Conservation (phyloP, 2,888 invertebrate genomes). For the Galeruca laticollis region DNA sequence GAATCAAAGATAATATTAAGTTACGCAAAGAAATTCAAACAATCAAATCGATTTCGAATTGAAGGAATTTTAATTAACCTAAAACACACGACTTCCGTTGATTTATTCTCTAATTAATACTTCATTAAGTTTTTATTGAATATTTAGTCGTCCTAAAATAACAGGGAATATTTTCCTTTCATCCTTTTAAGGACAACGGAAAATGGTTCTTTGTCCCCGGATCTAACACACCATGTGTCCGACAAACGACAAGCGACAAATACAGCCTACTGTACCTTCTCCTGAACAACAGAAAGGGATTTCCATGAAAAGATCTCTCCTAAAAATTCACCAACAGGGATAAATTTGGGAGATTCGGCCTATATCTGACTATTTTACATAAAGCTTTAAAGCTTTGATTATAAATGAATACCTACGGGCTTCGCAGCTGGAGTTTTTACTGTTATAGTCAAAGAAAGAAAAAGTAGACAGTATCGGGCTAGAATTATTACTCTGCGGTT, state of each 20-base stretch:
- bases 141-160: conserved; percentile 9
- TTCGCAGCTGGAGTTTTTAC: conserved; percentile 35
- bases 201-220: conserved; percentile 17
- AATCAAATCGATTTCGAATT: too few relatives aligned
- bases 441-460: conserved; percentile 25
- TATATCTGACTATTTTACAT: conserved; percentile 37
- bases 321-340: conserved; percentile 28
- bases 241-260: conserved; percentile 18
- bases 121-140: not conserved
- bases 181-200: not conserved
- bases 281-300: conserved; percentile 21
- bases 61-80: not conserved
- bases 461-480: conserved; percentile 17
- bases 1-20: too few relatives aligned
- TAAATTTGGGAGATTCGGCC: conserved; percentile 27
- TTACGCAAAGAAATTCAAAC: too few relatives aligned
- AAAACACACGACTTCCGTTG: not conserved
- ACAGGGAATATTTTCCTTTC: not conserved
- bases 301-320: conserved; percentile 11
- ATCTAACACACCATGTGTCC: conserved; percentile 24
- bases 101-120: conserved; percentile 1
- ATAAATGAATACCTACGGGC: conserved; percentile 35
- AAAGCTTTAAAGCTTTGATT: conserved; percentile 37
- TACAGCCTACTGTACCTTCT: conserved; percentile 14
- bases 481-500: conserved; percentile 2